Evolutionary conservation across 2,888 invertebrate species (phyloP).

Genomic region (Xestia ashworthii): DNA sequence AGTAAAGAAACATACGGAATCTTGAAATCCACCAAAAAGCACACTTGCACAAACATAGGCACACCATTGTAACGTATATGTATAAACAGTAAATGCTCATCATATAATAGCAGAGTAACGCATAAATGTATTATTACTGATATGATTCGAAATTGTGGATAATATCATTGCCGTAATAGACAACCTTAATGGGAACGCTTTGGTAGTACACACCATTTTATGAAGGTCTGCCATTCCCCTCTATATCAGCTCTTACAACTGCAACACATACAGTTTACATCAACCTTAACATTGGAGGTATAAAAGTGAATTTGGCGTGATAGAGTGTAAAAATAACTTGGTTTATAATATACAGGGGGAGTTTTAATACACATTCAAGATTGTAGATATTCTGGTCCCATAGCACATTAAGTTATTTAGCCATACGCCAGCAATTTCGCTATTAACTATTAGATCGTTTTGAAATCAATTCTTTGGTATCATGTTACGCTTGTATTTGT

Average conservation of each 20-base stretch:
- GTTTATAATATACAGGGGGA: constrained; percentile 64
- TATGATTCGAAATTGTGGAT: constrained; percentile 81
- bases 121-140: constrained; percentile 80
- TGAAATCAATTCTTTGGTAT: constrained; percentile 80
- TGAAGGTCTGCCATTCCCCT: constrained; percentile 69
- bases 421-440: constrained; percentile 81
- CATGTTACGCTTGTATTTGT: constrained; percentile 68
- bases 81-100: constrained; percentile 65
- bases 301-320: constrained; percentile 31
- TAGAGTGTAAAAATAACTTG: constrained; percentile 24
- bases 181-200: constrained; percentile 81
- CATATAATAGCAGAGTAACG: constrained; percentile 69
- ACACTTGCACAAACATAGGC: constrained; percentile 15
- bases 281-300: background rate
- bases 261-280: constrained; percentile 18
- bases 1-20: constrained; percentile 56
- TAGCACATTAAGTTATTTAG: constrained; percentile 85
- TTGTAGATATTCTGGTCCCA: constrained; percentile 67
- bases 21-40: constrained; percentile 10
- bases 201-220: constrained; percentile 73
- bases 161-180: constrained; percentile 85
- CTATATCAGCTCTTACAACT: constrained; percentile 60
- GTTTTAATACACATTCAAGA: constrained; percentile 71
- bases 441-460: constrained; percentile 83
- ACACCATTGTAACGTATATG: background rate